phyloP scores from a whole-genome alignment of 2,113 vertebrate genomes.

The Tetrax tetrax region DNA sequence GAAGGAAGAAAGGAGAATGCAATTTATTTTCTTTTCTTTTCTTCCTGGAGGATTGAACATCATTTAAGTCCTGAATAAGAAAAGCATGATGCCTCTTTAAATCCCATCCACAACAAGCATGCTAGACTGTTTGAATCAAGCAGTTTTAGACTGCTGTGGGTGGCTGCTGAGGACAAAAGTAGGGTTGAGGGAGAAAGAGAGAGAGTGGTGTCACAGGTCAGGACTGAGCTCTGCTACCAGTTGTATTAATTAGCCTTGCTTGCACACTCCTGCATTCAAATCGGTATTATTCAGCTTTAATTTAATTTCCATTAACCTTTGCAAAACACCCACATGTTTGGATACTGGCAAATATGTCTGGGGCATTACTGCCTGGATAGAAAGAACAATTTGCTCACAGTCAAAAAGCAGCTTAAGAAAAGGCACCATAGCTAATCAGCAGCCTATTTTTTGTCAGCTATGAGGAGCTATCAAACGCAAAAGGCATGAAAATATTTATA shows the following conservation, averaged over 20 bases:
- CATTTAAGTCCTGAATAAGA: not conserved
- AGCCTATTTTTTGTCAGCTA: not conserved
- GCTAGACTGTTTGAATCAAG: not conserved
- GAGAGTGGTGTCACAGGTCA: not conserved
- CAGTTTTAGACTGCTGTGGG: not conserved
- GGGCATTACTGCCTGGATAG: not conserved
- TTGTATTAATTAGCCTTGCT: conserved; percentile 17
- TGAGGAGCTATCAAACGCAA: not conserved
- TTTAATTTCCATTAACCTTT: conserved; percentile 45
- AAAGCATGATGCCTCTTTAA: not conserved
- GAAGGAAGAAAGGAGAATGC: not conserved
- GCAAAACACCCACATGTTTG: conserved; percentile 7
- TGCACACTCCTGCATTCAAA: not conserved
- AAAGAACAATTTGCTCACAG: not conserved
- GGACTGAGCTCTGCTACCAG: not conserved
- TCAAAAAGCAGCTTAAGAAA: not conserved
- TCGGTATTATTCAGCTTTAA: conserved; percentile 14
- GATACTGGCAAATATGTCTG: not conserved
- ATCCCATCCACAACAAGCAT: not conserved
- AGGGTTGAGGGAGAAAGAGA: not conserved
- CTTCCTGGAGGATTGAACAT: not conserved
- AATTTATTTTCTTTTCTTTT: not conserved
- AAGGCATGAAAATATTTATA: not conserved
- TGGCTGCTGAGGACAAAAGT: not conserved
- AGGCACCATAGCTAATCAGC: not conserved